A percentile compares a stretch with the other conserved stretches of the same genome.
These are phyloP conservation scores for Melanotaenia maccullochi DNA, from an alignment of 2,797 vertebrate species.

Conservation along the genomic window DNA sequence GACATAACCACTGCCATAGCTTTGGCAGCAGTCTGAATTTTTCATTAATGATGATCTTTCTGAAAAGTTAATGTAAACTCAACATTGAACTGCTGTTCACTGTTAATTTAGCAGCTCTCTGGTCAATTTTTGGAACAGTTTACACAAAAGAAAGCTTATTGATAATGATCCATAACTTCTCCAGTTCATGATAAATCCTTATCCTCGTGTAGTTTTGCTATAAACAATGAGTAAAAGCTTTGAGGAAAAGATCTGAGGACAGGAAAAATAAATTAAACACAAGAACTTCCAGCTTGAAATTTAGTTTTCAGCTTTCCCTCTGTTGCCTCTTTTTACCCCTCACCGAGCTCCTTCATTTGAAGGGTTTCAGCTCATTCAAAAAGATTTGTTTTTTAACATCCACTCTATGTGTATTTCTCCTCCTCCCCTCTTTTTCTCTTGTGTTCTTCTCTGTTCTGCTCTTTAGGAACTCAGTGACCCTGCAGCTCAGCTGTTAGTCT, in stretches of 20 bases:
- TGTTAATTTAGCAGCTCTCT: conserved; percentile 23
- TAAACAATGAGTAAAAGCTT: neutral
- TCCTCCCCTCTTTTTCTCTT: conserved; percentile 21
- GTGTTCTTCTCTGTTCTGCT: conserved; percentile 42
- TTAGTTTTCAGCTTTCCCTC: conserved; percentile 47
- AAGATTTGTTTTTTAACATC: conserved; percentile 77
- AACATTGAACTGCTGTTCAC: conserved; percentile 22
- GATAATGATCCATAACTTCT: conserved; percentile 8
- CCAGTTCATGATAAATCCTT: conserved; percentile 22
- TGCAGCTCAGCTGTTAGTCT: conserved; percentile 75
- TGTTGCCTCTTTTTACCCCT: conserved; percentile 26
- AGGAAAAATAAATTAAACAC: conserved; percentile 18
- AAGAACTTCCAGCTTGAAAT: conserved; percentile 44
- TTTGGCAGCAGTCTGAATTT: conserved; percentile 47
- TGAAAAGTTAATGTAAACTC: conserved; percentile 37
- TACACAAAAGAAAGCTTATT: neutral
- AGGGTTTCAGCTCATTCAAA: conserved; percentile 41
- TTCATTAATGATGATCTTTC: conserved; percentile 16
- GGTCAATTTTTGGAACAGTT: conserved; percentile 21
- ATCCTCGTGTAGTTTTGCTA: conserved; percentile 5
- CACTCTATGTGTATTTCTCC: conserved; percentile 29
- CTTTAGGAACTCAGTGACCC: conserved; percentile 81
- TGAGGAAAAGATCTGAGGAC: conserved; percentile 15
- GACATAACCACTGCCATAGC: conserved; percentile 30
- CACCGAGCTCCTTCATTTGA: conserved; percentile 32